A percentile compares a stretch with the other conserved stretches of the same genome.
phyloP scores from a whole-genome alignment of 2,888 invertebrate species.

The Diarsia mendica region DNA sequence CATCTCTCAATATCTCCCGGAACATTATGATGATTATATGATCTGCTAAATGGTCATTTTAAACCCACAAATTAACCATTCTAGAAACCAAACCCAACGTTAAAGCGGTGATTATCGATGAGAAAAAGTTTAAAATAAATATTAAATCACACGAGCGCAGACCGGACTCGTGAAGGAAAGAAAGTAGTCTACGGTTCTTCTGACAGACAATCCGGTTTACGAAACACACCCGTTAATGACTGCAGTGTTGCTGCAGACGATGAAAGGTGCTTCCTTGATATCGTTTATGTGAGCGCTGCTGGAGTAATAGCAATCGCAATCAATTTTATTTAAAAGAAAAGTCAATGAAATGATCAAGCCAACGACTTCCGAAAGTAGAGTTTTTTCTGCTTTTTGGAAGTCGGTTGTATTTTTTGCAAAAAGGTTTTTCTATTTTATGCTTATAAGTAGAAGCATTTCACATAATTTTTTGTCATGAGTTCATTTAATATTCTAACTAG shows the following conservation, averaged over 20 bases:
- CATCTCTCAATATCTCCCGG: no score
- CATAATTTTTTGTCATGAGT: no score
- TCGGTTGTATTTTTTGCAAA: no score
- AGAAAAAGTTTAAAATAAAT: constrained; percentile 51
- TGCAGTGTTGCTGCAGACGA: background rate
- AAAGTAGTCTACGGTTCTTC: constrained; percentile 62
- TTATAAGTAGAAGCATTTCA: no score
- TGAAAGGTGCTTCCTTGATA: constrained; percentile 41
- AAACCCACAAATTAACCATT: background rate
- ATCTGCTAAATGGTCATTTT: no score
- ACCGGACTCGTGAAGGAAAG: constrained; percentile 59
- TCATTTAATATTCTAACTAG: no score
- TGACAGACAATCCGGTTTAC: constrained; percentile 59
- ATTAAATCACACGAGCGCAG: constrained; percentile 39
- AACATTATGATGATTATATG: no score
- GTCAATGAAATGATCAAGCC: no score
- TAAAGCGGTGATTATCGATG: background rate
- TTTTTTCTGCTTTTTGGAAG: no score
- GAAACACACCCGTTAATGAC: constrained; percentile 46
- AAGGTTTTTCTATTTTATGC: no score
- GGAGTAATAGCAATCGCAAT: background rate
- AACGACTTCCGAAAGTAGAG: no score
- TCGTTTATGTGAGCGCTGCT: background rate
- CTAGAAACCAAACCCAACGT: background rate
- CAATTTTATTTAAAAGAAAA: no score